phyloP scores from a whole-genome alignment of 2,888 invertebrate species.

The Pristionchus fissidentatus region DNA sequence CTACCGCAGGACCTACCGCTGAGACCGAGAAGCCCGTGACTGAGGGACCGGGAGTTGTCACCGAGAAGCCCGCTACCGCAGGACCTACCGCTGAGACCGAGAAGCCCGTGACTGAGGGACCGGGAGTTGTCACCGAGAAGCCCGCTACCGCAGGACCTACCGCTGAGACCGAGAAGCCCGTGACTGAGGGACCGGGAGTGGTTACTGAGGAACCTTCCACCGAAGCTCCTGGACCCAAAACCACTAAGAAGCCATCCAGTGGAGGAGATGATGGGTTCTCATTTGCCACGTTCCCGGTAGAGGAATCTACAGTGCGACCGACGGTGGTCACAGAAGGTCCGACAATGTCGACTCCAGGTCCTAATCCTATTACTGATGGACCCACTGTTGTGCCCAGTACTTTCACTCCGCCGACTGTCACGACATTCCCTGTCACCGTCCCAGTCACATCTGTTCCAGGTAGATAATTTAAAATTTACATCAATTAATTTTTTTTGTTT shows the following conservation, averaged over 20 bases:
- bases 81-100: background rate
- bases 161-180: background rate
- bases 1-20: background rate
- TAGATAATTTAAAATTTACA: background rate
- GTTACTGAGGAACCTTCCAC: background rate
- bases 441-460: background rate
- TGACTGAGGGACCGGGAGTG: background rate
- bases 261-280: conserved; percentile 34
- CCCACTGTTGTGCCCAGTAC: background rate
- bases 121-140: background rate
- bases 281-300: background rate
- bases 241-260: background rate
- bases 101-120: background rate
- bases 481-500: background rate
- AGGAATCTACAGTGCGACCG: background rate
- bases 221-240: background rate
- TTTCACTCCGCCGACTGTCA: background rate
- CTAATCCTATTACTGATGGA: background rate
- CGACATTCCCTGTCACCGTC: background rate
- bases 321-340: background rate
- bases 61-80: background rate
- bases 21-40: background rate
- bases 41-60: background rate
- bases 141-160: background rate
- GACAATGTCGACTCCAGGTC: background rate